A percentile compares a stretch with the other conserved stretches of the same genome.
These are phyloP conservation scores for Bungarus multicinctus DNA, from an alignment of 2,113 vertebrate species.

Conservation along the genomic window DNA sequence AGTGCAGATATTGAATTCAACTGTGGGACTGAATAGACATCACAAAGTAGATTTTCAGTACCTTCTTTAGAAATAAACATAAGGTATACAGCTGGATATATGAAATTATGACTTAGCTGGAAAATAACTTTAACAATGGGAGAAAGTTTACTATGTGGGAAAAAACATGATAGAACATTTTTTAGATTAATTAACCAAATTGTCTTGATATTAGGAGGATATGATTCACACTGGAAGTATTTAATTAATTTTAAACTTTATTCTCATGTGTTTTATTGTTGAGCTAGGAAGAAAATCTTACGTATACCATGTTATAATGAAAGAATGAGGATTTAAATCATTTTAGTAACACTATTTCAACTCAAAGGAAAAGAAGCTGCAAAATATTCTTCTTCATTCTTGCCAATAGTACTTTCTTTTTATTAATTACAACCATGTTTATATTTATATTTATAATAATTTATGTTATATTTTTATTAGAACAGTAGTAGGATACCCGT, in stretches of 20 bases:
- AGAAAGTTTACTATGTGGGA: neutral
- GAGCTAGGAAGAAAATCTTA: neutral
- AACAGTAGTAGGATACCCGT: no score
- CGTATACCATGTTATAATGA: neutral
- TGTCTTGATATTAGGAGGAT: neutral
- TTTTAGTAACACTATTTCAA: neutral
- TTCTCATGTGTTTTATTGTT: slow-evolving; percentile 1
- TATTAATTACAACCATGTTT: neutral
- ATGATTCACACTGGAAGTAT: neutral
- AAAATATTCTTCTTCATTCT: neutral
- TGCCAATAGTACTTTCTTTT: neutral
- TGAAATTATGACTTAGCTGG: neutral
- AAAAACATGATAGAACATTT: neutral
- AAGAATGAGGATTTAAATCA: neutral
- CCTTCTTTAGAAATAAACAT: neutral
- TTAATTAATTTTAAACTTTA: slow-evolving; percentile 22
- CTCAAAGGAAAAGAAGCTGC: neutral
- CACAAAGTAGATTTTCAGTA: neutral
- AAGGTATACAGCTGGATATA: neutral
- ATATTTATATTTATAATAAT: neutral
- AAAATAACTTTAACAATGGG: neutral
- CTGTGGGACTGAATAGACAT: neutral
- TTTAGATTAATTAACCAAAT: neutral
- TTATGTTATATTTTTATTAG: neutral
- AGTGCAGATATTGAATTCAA: neutral